Base-by-base conservation (phyloP, 1,140 invertebrate species). In the Brevipalpus yothersi region DNA sequence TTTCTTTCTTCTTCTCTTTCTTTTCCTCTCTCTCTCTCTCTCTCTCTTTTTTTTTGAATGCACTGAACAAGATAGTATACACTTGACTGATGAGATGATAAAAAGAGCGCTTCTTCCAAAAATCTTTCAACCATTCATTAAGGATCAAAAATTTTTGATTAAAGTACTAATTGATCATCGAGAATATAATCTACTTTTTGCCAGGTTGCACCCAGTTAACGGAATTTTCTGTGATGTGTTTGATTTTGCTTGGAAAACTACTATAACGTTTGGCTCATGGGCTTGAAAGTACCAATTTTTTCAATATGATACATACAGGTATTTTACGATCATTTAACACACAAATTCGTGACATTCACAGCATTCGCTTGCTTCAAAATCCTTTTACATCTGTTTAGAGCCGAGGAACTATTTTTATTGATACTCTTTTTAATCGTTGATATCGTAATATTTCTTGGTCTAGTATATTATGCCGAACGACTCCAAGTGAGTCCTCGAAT, bases 401-500 rank as follows among this genome's bases (percentile, higher is more conserved):
- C 87, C 3, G 87, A 87, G 71, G 89, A 92, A 69, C 72, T 92
- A 49, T 81, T 82, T 1, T 71, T 93, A 5, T 74, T 93, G 40
- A 84, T 92, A 43, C 93, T 91, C 75, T 91, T 93, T 71, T 75
- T 93, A 12, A 80, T 90, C 7, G 77, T 89, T 81, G 90, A 87
- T 78, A 94, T 98, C 78, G 90, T 97, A 73, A 86, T 98, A 75
- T 98, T 97, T 80, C 95, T 93, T 73, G 89, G 87, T 70, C 82
- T 93, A 69, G 90, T 97, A 70, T 98, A 94, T 82, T 97, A 97
- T 80, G 93, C 93, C 67, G 93, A 97, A 78, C 81, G 89, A 70
- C 86, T 94, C 74, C 87, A 90, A 75, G 68, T 72, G 76, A 94
- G 96, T 79, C 94, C 91, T 69, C 84, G 91, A 31, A n/a, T n/a